Evolutionary conservation across 2,797 vertebrate species (phyloP).

Genomic region (Apogon hyalosoma): DNA sequence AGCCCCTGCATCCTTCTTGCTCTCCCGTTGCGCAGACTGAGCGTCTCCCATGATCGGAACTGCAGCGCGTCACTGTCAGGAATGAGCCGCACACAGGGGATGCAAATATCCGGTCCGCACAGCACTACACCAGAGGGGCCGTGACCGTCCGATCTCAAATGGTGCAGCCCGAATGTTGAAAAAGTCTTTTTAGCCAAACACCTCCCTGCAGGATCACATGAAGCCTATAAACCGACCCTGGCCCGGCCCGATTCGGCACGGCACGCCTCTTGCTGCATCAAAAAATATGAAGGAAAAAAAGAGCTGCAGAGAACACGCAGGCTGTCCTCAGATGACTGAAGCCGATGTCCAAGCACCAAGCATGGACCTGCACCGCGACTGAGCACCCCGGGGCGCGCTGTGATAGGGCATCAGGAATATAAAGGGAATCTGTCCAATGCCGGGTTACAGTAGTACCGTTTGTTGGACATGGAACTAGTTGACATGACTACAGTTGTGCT

Average conservation of each 20-base stretch:
- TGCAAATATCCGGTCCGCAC: conserved; percentile 47
- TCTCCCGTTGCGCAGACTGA: conserved; percentile 85
- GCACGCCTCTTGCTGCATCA: conserved; percentile 75
- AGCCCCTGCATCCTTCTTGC: conserved; percentile 63
- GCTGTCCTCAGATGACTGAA: conserved; percentile 47
- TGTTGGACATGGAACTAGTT: too few relatives aligned
- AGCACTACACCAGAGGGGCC: conserved; percentile 6
- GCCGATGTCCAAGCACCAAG: conserved; percentile 32
- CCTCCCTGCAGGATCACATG: conserved; percentile 88
- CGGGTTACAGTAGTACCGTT: too few relatives aligned
- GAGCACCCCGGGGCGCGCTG: too few relatives aligned
- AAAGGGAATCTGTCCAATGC: too few relatives aligned
- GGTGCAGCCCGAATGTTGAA: conserved; percentile 68
- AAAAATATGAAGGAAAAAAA: conserved; percentile 2
- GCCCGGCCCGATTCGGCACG: conserved; percentile 56
- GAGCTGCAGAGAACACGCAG: conserved; percentile 46
- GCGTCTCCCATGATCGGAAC: conserved; percentile 86
- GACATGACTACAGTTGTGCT: too few relatives aligned
- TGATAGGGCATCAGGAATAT: too few relatives aligned
- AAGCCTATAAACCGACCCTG: conserved; percentile 65
- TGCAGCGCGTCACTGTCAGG: conserved; percentile 51
- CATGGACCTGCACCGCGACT: background rate
- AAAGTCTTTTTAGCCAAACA: conserved; percentile 83
- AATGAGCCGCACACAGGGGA: conserved; percentile 23
- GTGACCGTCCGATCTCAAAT: conserved; percentile 72